These are phyloP conservation scores for Cyclargus thomasi DNA, from an alignment of 1,140 invertebrate species.

Conservation along the genomic window DNA sequence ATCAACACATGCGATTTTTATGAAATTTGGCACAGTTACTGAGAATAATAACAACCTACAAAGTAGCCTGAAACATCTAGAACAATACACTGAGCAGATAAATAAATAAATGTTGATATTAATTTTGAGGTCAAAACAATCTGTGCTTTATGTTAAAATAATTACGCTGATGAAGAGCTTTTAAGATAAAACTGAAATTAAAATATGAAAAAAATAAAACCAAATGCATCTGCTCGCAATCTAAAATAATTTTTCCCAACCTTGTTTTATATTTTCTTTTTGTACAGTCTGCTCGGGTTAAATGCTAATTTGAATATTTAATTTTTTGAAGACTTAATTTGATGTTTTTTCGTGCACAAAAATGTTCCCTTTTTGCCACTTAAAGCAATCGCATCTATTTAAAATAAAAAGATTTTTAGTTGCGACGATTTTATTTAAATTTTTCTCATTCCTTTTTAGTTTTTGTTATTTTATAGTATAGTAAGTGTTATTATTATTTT, in stretches of 20 bases:
- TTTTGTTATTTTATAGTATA: too few relatives aligned
- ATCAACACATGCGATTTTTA: too few relatives aligned
- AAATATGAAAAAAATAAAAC: conserved; percentile 6
- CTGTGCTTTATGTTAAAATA: conserved; percentile 3
- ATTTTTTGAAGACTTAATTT: conserved; percentile 1
- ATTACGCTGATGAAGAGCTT: conserved; percentile 5
- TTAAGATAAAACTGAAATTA: conserved; percentile 15
- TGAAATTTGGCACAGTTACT: too few relatives aligned
- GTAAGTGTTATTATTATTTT: too few relatives aligned
- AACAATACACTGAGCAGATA: background rate
- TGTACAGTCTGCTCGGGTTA: background rate
- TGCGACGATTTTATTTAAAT: background rate
- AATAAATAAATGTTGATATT: background rate
- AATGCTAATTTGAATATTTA: conserved; percentile 9
- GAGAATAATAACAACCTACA: background rate
- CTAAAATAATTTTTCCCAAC: conserved; percentile 13
- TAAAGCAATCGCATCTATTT: background rate
- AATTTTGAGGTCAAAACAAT: conserved; percentile 4
- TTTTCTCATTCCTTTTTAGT: background rate
- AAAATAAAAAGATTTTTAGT: background rate
- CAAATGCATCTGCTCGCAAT: conserved; percentile 7
- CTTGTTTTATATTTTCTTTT: conserved; percentile 3
- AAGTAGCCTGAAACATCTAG: background rate
- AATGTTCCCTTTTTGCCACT: background rate
- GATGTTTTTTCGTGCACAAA: background rate